Evolutionary conservation across 2,113 vertebrate species (phyloP).

Genomic region (Solenodon paradoxus): DNA sequence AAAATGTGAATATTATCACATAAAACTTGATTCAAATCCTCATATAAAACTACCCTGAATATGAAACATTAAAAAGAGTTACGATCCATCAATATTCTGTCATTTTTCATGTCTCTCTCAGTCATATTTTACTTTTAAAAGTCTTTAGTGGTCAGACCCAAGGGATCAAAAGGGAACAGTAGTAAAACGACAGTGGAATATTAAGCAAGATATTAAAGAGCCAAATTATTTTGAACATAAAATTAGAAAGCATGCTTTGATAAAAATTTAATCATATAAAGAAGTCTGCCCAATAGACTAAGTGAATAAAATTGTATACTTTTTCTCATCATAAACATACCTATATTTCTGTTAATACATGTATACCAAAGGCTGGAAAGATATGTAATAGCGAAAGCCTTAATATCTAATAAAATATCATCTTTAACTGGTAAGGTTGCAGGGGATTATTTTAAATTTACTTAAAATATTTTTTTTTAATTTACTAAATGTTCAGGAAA

Average conservation of each 20-base stretch:
- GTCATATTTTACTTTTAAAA: not conserved
- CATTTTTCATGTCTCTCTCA: not conserved
- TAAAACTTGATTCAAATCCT: conserved; percentile 13
- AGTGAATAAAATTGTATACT: conserved; percentile 13
- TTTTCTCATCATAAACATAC: no score
- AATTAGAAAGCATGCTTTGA: not conserved
- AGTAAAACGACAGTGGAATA: not conserved
- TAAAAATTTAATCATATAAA: not conserved
- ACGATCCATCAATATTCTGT: conserved; percentile 6
- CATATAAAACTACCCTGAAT: not conserved
- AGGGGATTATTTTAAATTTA: not conserved
- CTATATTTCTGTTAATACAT: not conserved
- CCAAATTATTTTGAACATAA: not conserved
- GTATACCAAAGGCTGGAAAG: not conserved
- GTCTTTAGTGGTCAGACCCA: not conserved
- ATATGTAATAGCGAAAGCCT: no score
- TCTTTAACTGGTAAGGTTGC: not conserved
- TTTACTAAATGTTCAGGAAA: not conserved
- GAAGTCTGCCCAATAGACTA: not conserved
- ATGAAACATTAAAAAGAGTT: conserved; percentile 39
- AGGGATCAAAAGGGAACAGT: not conserved
- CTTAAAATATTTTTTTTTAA: not conserved
- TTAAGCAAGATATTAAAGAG: not conserved
- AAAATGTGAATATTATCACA: not conserved
- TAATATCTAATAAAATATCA: no score